Base-by-base conservation (phyloP, 2,797 vertebrate genomes). In the Spondyliosoma cantharus region DNA sequence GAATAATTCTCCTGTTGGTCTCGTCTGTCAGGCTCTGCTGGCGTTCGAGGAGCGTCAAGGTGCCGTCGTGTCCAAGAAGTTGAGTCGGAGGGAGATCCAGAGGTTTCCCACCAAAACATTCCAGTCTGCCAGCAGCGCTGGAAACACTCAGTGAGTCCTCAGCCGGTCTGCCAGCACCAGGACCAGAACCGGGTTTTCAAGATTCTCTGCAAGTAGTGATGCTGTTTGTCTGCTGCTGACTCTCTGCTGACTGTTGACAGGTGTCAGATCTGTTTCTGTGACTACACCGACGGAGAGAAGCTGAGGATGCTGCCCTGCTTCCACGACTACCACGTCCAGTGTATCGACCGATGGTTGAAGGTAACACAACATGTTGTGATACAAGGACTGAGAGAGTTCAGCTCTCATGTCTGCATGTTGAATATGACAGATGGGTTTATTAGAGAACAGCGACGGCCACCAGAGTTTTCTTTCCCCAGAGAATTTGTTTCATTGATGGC, bases 321-420 rank as follows among this genome's bases (percentile, higher is more conserved):
- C 86, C 95, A 96, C 80, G 94, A 94, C 93, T 96, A 96, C 90
- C 95, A 96, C 7, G 89, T 93, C 2, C 84, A 87, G 12, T 96
- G 95, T 24, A 96, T 96, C 3, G 95, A 96, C 88, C 90, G 85
- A 2, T 96, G 95, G 95, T 71, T 96, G 5, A 95, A 95, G 94
- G 95, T 96, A 78, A 81, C 12, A 4, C 16, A 3, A 17, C 9
- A 17, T 27, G 58, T 13, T 57, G 15, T 17, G 54, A 16, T 29
- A 14, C 53, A 19, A 11, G 11, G 37, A 37, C 37, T 37, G 37
- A 37, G 37, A 37, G 16, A 3, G 43, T 45, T 45, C 43, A 45
- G 14, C 43, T 37, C 32, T 37, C 32, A 37, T 16, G 4, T 46
- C 45, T 46, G 45, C 45, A 46, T 3, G 43, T 16, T 46, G 5